Percentiles rank a stretch among this genome's conserved stretches.
These are phyloP conservation scores for Dromococcyx pavoninus DNA, from an alignment of 2,797 vertebrate species.

Conservation along the genomic window DNA sequence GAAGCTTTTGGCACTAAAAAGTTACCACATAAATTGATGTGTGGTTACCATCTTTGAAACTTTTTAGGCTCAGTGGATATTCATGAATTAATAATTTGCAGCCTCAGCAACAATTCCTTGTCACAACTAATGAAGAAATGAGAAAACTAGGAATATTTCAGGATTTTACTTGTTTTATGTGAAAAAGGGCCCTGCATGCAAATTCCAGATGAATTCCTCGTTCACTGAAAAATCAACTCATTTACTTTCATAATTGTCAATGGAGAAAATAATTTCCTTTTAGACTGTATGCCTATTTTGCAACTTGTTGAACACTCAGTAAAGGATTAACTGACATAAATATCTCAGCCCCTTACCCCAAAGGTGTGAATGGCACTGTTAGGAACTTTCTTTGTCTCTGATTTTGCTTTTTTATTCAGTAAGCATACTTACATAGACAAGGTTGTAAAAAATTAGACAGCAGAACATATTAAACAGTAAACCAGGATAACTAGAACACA, in stretches of 20 bases:
- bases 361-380: background rate
- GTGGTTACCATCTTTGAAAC: background rate
- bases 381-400: background rate
- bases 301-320: background rate
- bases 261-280: conserved; percentile 14
- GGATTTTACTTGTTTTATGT: background rate
- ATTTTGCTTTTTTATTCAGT: background rate
- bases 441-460: background rate
- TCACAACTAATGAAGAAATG: background rate
- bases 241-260: conserved; percentile 32
- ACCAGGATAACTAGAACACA: background rate
- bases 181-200: background rate
- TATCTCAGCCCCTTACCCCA: background rate
- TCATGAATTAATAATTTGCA: background rate
- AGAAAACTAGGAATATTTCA: conserved; percentile 22
- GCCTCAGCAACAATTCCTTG: background rate
- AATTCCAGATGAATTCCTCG: conserved; percentile 7
- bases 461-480: background rate
- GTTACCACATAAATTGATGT: background rate
- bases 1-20: background rate
- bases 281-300: background rate
- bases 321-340: background rate
- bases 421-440: background rate
- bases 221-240: conserved; percentile 1
- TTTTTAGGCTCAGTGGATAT: background rate